phyloP scores from a whole-genome alignment of 2,113 vertebrate genomes.

The Chunga burmeisteri region DNA sequence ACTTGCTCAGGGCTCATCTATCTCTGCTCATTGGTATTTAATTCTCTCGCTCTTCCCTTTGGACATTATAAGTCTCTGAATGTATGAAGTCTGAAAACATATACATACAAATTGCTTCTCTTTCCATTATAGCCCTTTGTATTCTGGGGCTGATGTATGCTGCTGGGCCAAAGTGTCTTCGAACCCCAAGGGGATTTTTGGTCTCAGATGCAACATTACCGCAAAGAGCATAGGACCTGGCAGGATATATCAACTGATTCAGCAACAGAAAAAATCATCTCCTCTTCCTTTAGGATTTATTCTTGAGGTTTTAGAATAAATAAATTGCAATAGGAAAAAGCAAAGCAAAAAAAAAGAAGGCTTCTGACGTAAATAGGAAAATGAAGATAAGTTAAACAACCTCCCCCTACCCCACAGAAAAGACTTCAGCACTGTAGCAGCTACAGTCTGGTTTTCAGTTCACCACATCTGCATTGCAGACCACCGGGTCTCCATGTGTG shows the following conservation, averaged over 20 bases:
- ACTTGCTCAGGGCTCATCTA: neutral
- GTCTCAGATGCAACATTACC: neutral
- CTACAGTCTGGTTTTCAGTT: neutral
- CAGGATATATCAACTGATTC: neutral
- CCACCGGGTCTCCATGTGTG: fast-evolving
- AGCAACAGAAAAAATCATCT: neutral
- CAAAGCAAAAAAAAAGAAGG: neutral
- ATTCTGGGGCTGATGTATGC: neutral
- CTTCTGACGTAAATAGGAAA: neutral
- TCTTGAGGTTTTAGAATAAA: conserved; percentile 11
- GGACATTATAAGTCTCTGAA: neutral
- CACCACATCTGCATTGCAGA: neutral
- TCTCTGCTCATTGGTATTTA: conserved; percentile 7
- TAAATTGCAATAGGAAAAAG: neutral
- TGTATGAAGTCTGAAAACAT: conserved; percentile 5
- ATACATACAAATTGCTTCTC: conserved; percentile 20
- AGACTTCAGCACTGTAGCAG: neutral
- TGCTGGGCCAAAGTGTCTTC: conserved; percentile 40
- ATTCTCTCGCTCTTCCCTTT: conserved; percentile 12
- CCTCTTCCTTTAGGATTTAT: conserved; percentile 23
- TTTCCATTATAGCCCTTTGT: conserved; percentile 17
- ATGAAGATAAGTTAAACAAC: neutral
- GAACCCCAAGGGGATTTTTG: neutral
- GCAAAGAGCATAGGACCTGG: neutral
- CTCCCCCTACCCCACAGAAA: neutral